Base-by-base conservation (phyloP, 1,140 invertebrate genomes). In the Sminthurinus signatus region DNA sequence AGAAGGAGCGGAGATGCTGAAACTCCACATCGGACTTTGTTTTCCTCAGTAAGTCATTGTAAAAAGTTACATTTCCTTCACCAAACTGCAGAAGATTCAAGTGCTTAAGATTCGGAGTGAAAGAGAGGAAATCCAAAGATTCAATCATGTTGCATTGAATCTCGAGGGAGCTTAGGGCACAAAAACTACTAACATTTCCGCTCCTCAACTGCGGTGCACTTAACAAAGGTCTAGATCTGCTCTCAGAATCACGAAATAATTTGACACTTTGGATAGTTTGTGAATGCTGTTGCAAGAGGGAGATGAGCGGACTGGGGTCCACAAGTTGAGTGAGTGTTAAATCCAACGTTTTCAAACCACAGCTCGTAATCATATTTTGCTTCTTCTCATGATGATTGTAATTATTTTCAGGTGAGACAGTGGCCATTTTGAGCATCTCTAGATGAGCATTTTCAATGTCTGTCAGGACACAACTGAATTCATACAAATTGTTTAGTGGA, bases 381-480 rank as follows among this genome's bases (percentile, higher is more conserved):
- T n/a, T n/a, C n/a, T n/a, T n/a, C n/a, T n/a, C n/a, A n/a, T n/a
- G n/a, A n/a, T n/a, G n/a, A n/a, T n/a, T n/a, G n/a, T n/a, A n/a
- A n/a, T n/a, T n/a, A n/a, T n/a, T n/a, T n/a, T n/a, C n/a, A n/a
- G n/a, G n/a, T n/a, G n/a, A 69, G 46, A 4, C 31, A n/a, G 17
- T 31, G 58, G 5, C 63, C 48, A 3, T 27, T n/a, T n/a, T 21
- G n/a, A 69, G 57, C 10, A 64, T 36, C 29, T 66, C 32, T 31
- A 69, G 28, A 19, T 69, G 68, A 36, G 31, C 29, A 31, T 65
- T 50, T 28, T 60, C 29, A 25, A 69, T 52, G 28, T 62, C 60
- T 19, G 56, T 62, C 1, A 69, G 51, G 32, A 69, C 65, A 19
- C 48, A 54, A 36, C 63, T 69, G 31, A 69, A 61, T 19, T 69